Evolutionary conservation across 2,888 invertebrate species (phyloP), one percentile per base, ranked within the genome.

Genomic region (Unio pictorum): DNA sequence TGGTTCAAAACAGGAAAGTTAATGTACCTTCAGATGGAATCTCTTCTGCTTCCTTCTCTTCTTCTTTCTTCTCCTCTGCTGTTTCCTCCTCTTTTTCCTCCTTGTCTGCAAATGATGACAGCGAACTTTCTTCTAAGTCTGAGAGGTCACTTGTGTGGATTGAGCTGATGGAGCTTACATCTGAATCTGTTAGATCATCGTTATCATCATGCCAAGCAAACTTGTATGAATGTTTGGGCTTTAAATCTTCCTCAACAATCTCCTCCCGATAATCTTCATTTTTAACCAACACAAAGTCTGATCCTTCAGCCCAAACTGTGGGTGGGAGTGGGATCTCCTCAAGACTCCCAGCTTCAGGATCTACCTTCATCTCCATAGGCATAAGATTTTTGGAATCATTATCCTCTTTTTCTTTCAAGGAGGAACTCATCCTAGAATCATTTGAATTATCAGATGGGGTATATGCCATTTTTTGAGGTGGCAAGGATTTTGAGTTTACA

Each of bases 61-160:
- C 64, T 30, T 71, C 64, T 61, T 74, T 75, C 68, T 72, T 70
- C 64, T 76, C 75, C 62, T 70, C 57, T 17, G 67, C 66, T 34
- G 17, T 55, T 54, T 57, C 63, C 55, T 57, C 62, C 34, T 63
- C 61, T 62, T 62, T 62, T 20, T 71, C 70, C 55, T 73, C 72
- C 58, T 77, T 75, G 17, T 78, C 79, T 64, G 64, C 69, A 3
- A 64, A 70, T 6, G 66, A 66, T 30, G 71, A 71, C 7, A 45
- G 65, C 11, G 81, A 80, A 18, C 80, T 79, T 23, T 85, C 84
- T 56, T 89, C 89, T 66, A 89, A 90, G 59, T 88, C 87, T 0
- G 90, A 90, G 66, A 91, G 80, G 76, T 91, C 91, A 80, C 90
- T 90, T 17, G 91, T 91, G 77, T 91, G 90, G 6, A 91, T 88